Evolutionary conservation across 2,888 invertebrate genomes (phyloP), one percentile per base, ranked within the genome.

Genomic region (Leptopilina drosophilae): DNA sequence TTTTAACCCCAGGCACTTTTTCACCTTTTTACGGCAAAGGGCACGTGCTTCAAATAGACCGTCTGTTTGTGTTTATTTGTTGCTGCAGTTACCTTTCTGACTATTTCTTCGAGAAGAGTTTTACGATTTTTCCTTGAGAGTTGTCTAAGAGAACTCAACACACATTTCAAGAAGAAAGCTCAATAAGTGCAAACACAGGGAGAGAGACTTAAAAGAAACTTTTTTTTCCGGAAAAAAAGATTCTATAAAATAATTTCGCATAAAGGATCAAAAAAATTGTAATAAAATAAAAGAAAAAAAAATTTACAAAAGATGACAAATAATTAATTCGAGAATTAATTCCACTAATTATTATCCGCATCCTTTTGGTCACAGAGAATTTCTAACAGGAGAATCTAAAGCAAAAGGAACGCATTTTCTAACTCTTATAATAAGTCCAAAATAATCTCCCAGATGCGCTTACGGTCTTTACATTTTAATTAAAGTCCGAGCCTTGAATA

Each of bases 291-390:
- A 59, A 59, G 6, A 15, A 59, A 59, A n/a, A 59, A n/a, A 20
- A 20, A 20, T 20, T 59, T 15, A 15, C n/a, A 33, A 73, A 53
- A 12, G 53, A 26, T 69, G 4, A 33, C 14, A 56, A 33, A 73
- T 73, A 73, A 73, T 73, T 73, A 73, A 73, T 73, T 73, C 53
- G 20, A 73, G 56, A 73, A 73, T 73, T 73, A 73, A 73, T 73
- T 73, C 53, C 12, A 56, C 33, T 73, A 73, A 73, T 73, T 73
- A 26, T 53, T n/a, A 62, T 62, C 62, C 56, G 33, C 33, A 40
- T 40, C 26, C 73, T 73, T 56, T 26, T 8, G 73, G 73, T 73
- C 73, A 73, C 53, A 56, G 53, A 33, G 73, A 73, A 73, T 73
- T 73, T 5, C 9, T 73, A 73, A 73, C 33, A 14, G 26, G 12